Base-by-base conservation (phyloP, 1,140 invertebrate species). In the Sogatella furcifera region DNA sequence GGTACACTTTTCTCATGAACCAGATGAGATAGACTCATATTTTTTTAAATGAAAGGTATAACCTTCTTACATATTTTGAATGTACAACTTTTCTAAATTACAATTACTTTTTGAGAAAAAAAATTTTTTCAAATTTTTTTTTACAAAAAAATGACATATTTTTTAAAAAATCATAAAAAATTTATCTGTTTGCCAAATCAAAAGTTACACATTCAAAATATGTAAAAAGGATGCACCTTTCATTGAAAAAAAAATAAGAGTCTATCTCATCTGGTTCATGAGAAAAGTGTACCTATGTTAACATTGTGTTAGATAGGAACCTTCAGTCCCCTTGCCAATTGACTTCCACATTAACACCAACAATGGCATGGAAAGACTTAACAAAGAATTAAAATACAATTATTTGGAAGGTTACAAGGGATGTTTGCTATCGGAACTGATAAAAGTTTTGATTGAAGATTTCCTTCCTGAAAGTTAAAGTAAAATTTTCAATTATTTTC, bases 1-100 rank as follows among this genome's bases (percentile, higher is more conserved):
- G 56, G 56, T 58, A 58, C 56, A 44, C 41, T 58, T 58, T 58
- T 44, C 42, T 58, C 56, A 58, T 14, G 24, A 44, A 58, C 56
- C 49, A 58, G 19, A 58, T 46, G 34, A 44, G 42, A 43, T 19
- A n/a, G n/a, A 58, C 41, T 58, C 22, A 10, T 46, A 58, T 41
- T 58, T 58, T 58, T 58, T 44, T 44, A 19, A n/a, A 44, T n/a
- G 3, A 19, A n/a, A 44, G 14, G 17, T n/a, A 5, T 9, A 44
- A 4, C 43, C 17, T 19, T n/a, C 9, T 44, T 44, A n/a, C 14
- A 14, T 44, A 14, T 44, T 44, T 44, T 44, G 43, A 44, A 44
- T 44, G 14, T 44, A 44, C 43, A 14, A 44, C 17, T 44, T 44
- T 44, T n/a, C 14, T 5, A 44, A 44, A 44, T 44, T 44, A n/a